phyloP scores from a whole-genome alignment of 2,113 vertebrate genomes.

The Potamarius usumacintae region DNA sequence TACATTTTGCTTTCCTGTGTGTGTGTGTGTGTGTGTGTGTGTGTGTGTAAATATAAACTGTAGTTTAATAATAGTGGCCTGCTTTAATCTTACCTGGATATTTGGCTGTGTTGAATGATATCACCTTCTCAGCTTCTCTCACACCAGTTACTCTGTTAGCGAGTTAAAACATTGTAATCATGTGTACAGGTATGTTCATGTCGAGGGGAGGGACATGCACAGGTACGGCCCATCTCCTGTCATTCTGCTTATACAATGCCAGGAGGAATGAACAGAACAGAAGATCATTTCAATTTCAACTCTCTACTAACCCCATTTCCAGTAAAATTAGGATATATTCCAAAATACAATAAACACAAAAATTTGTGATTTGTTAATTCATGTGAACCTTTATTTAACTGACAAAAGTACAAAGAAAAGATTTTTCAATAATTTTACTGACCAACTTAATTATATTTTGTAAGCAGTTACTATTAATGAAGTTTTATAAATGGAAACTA shows the following conservation, averaged over 20 bases:
- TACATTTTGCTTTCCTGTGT: background rate
- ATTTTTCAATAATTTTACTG: too few species aligned
- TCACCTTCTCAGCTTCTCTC: background rate
- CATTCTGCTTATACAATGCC: background rate
- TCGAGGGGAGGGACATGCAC: constrained; percentile 9
- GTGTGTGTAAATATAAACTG: background rate
- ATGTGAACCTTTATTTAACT: too few species aligned
- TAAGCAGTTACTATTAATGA: too few species aligned
- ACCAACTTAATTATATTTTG: too few species aligned
- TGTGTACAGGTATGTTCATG: constrained; percentile 24
- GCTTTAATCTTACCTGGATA: constrained; percentile 38
- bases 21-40: background rate
- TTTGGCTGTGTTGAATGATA: background rate
- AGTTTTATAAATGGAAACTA: too few species aligned
- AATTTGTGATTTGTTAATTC: too few species aligned
- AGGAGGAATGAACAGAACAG: too few species aligned
- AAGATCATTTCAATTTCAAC: too few species aligned
- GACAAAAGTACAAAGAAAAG: too few species aligned
- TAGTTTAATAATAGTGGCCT: background rate
- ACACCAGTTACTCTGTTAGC: background rate
- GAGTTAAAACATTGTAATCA: constrained; percentile 3
- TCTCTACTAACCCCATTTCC: too few species aligned
- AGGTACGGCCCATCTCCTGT: background rate
- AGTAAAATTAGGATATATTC: too few species aligned
- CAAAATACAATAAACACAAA: too few species aligned